phyloP scores from a whole-genome alignment of 2,113 vertebrate species.

The Oncorhynchus masou region DNA sequence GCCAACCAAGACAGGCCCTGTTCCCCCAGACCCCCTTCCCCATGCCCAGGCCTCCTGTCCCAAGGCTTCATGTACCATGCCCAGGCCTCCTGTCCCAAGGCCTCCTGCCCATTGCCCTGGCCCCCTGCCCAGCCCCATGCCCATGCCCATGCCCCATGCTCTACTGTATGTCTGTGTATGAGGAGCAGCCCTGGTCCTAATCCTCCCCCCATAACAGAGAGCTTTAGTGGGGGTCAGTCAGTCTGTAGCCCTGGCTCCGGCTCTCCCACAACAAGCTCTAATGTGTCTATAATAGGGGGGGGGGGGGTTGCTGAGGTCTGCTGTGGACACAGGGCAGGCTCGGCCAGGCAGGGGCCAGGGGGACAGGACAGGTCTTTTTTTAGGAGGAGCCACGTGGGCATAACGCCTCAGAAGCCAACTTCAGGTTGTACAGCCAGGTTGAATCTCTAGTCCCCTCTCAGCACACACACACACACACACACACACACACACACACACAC shows the following conservation, averaged over 20 bases:
- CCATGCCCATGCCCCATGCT: background rate
- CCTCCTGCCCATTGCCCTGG: background rate
- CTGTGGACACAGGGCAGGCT: background rate
- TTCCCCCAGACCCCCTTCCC: background rate
- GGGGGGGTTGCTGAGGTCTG: background rate
- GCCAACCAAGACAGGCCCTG: background rate
- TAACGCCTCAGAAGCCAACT: too few species aligned
- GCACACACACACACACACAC: background rate
- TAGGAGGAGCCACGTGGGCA: conserved; percentile 7
- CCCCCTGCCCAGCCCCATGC: background rate
- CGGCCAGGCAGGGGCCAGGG: conserved; percentile 16
- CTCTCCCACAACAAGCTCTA: too few species aligned
- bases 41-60: background rate
- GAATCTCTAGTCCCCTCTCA: background rate
- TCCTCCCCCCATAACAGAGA: background rate
- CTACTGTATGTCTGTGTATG: background rate
- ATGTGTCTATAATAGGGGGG: background rate
- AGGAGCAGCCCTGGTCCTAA: background rate
- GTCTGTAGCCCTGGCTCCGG: background rate
- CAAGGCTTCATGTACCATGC: background rate
- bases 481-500: background rate
- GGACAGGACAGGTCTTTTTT: conserved; percentile 47
- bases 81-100: background rate
- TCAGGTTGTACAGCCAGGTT: conserved; percentile 10
- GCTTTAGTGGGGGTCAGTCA: background rate